A percentile compares a stretch with the other conserved stretches of the same genome.
Conservation (phyloP, 2,888 invertebrate genomes). For the Unio delphinus region DNA sequence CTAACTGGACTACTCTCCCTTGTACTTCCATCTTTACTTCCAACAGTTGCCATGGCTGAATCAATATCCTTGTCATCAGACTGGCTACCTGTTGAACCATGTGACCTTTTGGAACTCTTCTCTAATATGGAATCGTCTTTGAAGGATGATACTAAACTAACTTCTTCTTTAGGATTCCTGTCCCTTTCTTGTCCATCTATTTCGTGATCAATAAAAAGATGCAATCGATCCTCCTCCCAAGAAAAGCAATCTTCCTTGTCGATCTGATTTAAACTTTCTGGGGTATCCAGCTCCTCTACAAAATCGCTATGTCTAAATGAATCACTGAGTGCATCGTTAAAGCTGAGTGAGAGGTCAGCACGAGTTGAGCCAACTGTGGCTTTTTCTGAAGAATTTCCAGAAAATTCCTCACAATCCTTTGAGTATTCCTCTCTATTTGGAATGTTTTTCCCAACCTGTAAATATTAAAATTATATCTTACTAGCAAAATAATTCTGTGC, state of each 20-base stretch:
- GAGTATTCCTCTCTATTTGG: constrained; percentile 41
- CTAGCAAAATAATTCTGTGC: background rate
- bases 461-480: background rate
- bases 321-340: constrained; percentile 13
- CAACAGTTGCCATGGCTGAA: constrained; percentile 3
- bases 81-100: background rate
- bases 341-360: constrained; percentile 29
- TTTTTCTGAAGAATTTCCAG: constrained; percentile 16
- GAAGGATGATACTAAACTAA: constrained; percentile 31
- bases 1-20: constrained; percentile 17
- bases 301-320: constrained; percentile 22
- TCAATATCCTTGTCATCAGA: background rate
- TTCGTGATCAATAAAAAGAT: constrained; percentile 52
- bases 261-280: constrained; percentile 62
- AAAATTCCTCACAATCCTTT: constrained; percentile 27
- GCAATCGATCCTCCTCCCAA: constrained; percentile 64
- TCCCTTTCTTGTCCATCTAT: constrained; percentile 24
- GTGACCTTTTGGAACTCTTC: background rate
- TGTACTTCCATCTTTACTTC: constrained; percentile 2
- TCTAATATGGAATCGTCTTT: constrained; percentile 25
- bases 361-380: constrained; percentile 18
- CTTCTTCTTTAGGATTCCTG: constrained; percentile 9
- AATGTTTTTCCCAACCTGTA: constrained; percentile 41
- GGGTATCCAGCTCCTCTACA: constrained; percentile 61
- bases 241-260: constrained; percentile 65